Base-by-base conservation (phyloP, 92 coral and sea anemone genomes). In the Parazoanthus atlanticus region DNA sequence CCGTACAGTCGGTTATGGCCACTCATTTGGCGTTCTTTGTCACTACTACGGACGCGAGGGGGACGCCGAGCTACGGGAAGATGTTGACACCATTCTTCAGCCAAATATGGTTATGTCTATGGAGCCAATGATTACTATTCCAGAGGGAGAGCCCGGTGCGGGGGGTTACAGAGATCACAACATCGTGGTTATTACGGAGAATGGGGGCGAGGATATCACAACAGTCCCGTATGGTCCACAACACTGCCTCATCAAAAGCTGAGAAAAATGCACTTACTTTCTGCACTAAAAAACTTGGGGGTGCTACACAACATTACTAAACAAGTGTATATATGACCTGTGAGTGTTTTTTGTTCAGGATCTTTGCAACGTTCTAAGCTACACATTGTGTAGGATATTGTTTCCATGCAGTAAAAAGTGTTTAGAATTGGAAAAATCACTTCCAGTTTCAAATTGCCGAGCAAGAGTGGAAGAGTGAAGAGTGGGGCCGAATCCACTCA, bases 41-140 rank as follows among this genome's bases (percentile, higher is more conserved):
- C 89, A 86, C 38, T 86, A 86, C 41, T 86, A 86, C 31, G 89
- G 89, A 0, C 89, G 89, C 23, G 89, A 86, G 76, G 89, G 75
- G 5, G 89, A 81, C 17, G 43, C 80, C 15, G 89, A 86, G 52
- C n/a, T 86, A 16, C 85, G 89, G 25, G 89, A 86, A 66, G 69
- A 86, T 26, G 76, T 86, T 5, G 84, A 86, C 36, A 77, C 89
- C 54, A 43, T 74, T 29, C 66, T 86, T 61, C 69, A 86, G 46
- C 89, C 89, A 25, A 86, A 86, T 36, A 86, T 86, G 89, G 89
- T 86, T 36, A 43, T 86, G 70, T 86, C 89, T 25, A 86, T 74
- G 89, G 89, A 86, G 73, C 89, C 89, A 5, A 46, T 38, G 34
- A 32, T 86, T 30, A 86, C 89, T 30, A 52, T 86, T 69, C 89